phyloP scores from a whole-genome alignment of 2,797 vertebrate genomes.

The Tapirus indicus region DNA sequence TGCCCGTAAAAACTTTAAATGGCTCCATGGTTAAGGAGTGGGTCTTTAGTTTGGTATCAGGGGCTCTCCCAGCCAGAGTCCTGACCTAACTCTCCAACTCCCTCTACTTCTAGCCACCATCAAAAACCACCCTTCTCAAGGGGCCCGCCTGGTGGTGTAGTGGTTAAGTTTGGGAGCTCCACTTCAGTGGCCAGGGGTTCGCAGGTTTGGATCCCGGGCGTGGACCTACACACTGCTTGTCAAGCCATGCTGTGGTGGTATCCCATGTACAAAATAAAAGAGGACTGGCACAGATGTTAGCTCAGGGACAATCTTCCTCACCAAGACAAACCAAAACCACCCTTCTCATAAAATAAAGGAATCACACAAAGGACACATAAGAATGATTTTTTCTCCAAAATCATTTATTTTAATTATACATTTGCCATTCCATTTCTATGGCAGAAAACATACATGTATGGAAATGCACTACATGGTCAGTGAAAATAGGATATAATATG shows the following conservation, averaged over 20 bases:
- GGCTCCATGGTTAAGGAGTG: background rate
- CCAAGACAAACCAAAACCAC: too few species aligned
- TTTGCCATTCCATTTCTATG: background rate
- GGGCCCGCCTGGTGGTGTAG: background rate
- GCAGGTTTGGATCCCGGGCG: too few species aligned
- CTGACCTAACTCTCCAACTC: background rate
- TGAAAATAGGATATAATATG: background rate
- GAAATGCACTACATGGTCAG: background rate
- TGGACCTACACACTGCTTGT: too few species aligned
- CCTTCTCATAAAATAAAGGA: background rate
- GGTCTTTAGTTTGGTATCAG: background rate
- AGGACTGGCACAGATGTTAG: too few species aligned
- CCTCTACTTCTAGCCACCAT: background rate
- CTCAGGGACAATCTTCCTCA: too few species aligned
- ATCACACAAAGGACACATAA: background rate
- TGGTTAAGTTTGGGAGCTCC: background rate
- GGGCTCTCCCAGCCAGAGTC: background rate
- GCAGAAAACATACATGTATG: accelerated
- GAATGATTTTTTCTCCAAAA: background rate
- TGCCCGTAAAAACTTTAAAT: background rate
- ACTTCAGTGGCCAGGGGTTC: background rate
- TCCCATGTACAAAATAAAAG: too few species aligned
- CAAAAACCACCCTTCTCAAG: background rate
- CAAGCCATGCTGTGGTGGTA: too few species aligned
- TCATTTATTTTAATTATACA: background rate